These are phyloP conservation scores for Scaptomyza polygonia DNA, from an alignment of 2,888 invertebrate species.

Conservation along the genomic window DNA sequence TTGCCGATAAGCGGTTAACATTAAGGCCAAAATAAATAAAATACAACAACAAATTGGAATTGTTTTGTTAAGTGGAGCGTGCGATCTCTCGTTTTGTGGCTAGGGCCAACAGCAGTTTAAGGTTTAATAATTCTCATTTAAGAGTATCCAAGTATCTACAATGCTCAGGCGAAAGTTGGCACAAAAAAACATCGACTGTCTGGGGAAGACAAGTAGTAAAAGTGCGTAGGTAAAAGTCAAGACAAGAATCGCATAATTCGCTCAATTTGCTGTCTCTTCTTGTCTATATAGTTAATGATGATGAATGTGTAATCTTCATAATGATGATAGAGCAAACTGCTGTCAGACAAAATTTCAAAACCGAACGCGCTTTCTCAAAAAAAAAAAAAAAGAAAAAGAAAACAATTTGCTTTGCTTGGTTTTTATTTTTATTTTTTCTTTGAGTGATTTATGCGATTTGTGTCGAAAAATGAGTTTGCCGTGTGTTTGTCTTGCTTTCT, in stretches of 20 bases:
- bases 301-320: conserved; percentile 69
- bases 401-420: conserved; percentile 13
- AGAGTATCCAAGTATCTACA: conserved; percentile 5
- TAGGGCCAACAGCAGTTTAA: conserved; percentile 19
- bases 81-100: conserved; percentile 56
- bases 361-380: conserved; percentile 37
- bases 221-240: conserved; percentile 76
- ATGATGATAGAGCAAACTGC: conserved; percentile 35
- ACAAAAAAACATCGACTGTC: conserved; percentile 4
- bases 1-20: conserved; percentile 44
- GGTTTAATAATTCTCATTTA: conserved; percentile 32
- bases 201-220: conserved; percentile 53
- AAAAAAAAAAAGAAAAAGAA: neutral
- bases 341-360: neutral
- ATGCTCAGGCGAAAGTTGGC: conserved; percentile 64
- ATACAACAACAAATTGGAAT: conserved; percentile 28
- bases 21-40: conserved; percentile 6
- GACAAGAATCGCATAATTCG: conserved; percentile 46
- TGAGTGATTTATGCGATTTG: conserved; percentile 67
- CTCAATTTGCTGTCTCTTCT: conserved; percentile 15
- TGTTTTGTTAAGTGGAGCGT: conserved; percentile 66
- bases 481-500: conserved; percentile 15
- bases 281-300: conserved; percentile 62
- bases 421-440: conserved; percentile 2
- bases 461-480: conserved; percentile 36